Evolutionary conservation across 2,113 vertebrate species (phyloP), one percentile per base, ranked within the genome.

Genomic region (Prietella phreatophila): DNA sequence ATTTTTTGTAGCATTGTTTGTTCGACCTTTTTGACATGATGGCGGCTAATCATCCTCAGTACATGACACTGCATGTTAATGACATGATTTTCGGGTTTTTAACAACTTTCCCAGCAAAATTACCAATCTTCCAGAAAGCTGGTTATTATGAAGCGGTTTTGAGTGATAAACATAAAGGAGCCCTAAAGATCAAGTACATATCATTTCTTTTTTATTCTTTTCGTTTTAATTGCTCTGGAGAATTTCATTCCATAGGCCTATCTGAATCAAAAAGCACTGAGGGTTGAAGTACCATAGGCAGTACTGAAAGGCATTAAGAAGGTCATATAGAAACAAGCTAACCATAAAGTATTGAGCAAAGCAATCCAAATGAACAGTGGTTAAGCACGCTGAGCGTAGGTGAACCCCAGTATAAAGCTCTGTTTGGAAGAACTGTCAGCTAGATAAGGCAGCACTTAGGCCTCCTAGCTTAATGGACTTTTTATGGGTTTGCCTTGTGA

Each of bases 381-480:
- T 65, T 63, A 87, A 42, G 33, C 17, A 63, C 30, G 14, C 53
- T 84, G 87, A 67, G 84, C 85, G 75, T 19, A 88, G 87, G 36
- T 50, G 71, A 87, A 67, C 67, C 63, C 75, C 96, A 96, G 97
- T 96, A 97, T 96, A 96, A 96, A 95, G 95, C 95, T 96, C 95
- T 97, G 97, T 98, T 97, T 97, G 96, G 95, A 96, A 96, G 94
- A 97, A 95, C 97, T 96, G 97, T 96, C 97, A 97, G 96, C 95
- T 93, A 96, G 96, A 97, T 97, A 97, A 97, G 96, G 96, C 96
- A 94, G 95, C 96, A 92, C 96, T 98, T 95, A 97, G 96, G 95
- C 96, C 95, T 94, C 95, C 95, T 93, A 95, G 95, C 97, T 97
- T 99, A 99, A 99, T 99, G 98, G 97, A 98, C 95, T 97, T 98